A percentile compares a stretch with the other conserved stretches of the same genome.
phyloP scores from a whole-genome alignment of 2,888 invertebrate genomes.

The Dugesia japonica region DNA sequence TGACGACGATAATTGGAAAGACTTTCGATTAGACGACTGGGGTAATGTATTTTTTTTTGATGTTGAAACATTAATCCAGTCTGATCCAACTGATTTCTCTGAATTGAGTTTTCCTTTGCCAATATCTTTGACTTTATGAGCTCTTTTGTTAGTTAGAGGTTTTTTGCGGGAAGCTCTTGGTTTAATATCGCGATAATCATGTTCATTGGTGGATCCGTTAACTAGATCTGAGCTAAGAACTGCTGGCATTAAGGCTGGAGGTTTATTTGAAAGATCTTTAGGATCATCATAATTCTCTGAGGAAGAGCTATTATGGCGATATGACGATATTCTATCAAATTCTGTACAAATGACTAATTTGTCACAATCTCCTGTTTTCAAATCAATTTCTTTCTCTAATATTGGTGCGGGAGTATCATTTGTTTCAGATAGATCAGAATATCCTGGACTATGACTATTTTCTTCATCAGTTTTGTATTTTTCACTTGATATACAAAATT shows the following conservation, averaged over 20 bases:
- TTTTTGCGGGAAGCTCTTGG: background rate
- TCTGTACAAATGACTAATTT: background rate
- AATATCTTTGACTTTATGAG: background rate
- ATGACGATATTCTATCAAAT: background rate
- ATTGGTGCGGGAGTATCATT: constrained; percentile 30
- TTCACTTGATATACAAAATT: background rate
- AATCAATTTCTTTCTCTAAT: constrained; percentile 29
- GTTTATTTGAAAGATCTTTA: constrained; percentile 20
- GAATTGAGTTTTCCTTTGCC: background rate
- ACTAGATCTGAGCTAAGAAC: background rate
- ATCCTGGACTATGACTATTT: constrained; percentile 30
- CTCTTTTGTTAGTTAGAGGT: background rate
- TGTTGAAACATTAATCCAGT: background rate
- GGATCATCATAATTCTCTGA: constrained; percentile 2
- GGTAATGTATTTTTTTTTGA: background rate
- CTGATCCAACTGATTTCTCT: background rate
- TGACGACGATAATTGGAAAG: background rate
- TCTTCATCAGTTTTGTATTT: constrained; percentile 21
- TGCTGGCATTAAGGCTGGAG: constrained; percentile 3
- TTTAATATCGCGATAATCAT: background rate
- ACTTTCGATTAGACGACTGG: background rate
- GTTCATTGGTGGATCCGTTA: background rate
- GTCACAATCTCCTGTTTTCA: background rate
- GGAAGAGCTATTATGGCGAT: background rate
- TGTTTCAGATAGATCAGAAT: constrained; percentile 32